Evolutionary conservation across 1,140 invertebrate species (phyloP), one percentile per base, ranked within the genome.

Genomic region (Coenobita brevimanus): DNA sequence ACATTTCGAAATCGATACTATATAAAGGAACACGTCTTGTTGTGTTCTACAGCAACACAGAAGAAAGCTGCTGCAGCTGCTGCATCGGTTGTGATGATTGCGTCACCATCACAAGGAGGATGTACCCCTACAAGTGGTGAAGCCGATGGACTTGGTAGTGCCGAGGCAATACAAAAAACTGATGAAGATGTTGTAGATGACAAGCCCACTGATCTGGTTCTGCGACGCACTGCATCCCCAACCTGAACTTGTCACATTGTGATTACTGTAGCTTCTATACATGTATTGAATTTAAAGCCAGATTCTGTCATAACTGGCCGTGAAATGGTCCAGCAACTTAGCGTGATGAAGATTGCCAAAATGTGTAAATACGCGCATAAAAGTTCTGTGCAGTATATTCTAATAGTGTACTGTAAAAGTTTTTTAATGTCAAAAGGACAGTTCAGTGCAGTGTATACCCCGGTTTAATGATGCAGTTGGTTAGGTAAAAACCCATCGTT

Each of bases 1-100:
- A 89, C 87, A 2, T 90, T 90, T 64, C 87, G 88, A 54, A 90
- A 90, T 71, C 38, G 90, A 38, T 90, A 90, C 62, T 90, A 90
- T 54, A 90, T 90, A 64, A 90, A 90, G 36, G 90, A 90, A 41
- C 90, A 90, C 43, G 84, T 89, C 4, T 57, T 86, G 15, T 62
- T 90, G 8, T 90, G 90, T 69, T 82, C 83, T 30, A 86, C 82
- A 36, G 86, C 90, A 71, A 75, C 86, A 43, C 86, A 88, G 38
- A 88, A 88, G 57, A 88, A 88, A 41, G 86, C 79, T n/a, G 79
- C 67, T 1, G 80, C 80, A 46, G 80, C 86, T 21, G 80, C 86
- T 46, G 79, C 86, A 24, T 76, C 86, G 2, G 86, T 71, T 3
- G 69, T 82, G 21, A 75, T 88, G 21, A 27, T 64, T 33, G 86